Conservation (phyloP, 2,888 invertebrate species). For the Aspidiotus rigidus region DNA sequence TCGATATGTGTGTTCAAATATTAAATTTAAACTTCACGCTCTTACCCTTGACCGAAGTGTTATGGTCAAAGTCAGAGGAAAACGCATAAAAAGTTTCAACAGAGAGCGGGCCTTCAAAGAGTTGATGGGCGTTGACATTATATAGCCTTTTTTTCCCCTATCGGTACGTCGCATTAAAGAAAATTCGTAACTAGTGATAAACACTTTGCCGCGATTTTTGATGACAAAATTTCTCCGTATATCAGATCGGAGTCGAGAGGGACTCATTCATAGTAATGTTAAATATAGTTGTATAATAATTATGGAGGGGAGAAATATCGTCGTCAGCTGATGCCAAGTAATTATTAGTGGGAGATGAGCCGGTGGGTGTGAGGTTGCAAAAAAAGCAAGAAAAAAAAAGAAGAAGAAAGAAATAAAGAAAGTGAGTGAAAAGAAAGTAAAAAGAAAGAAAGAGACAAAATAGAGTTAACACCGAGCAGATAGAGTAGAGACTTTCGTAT, state of each 20-base stretch:
- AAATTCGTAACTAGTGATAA: too few relatives aligned
- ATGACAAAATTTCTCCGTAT: too few relatives aligned
- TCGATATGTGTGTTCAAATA: neutral
- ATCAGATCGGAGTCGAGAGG: neutral
- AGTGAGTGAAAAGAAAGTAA: slow-evolving; percentile 16
- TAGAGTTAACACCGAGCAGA: slow-evolving; percentile 14
- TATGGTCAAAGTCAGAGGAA: slow-evolving; percentile 16
- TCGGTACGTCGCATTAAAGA: too few relatives aligned
- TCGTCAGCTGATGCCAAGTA: slow-evolving; percentile 22
- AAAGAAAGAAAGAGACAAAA: slow-evolving; percentile 11
- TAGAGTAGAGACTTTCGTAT: slow-evolving; percentile 23
- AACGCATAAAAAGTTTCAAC: neutral
- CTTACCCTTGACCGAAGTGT: slow-evolving; percentile 23
- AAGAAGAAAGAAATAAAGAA: neutral
- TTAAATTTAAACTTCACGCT: slow-evolving; percentile 18
- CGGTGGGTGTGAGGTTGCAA: slow-evolving; percentile 25
- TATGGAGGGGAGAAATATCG: neutral
- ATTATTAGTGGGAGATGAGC: slow-evolving; percentile 21
- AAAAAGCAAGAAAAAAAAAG: neutral
- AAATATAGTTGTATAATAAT: neutral
- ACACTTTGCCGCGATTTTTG: too few relatives aligned
- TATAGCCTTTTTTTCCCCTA: neutral
- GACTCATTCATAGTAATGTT: neutral
- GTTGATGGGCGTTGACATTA: neutral
- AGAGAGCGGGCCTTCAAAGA: neutral